These are phyloP conservation scores for Spilogale gracilis DNA, from an alignment of 2,113 vertebrate species.

Conservation along the genomic window DNA sequence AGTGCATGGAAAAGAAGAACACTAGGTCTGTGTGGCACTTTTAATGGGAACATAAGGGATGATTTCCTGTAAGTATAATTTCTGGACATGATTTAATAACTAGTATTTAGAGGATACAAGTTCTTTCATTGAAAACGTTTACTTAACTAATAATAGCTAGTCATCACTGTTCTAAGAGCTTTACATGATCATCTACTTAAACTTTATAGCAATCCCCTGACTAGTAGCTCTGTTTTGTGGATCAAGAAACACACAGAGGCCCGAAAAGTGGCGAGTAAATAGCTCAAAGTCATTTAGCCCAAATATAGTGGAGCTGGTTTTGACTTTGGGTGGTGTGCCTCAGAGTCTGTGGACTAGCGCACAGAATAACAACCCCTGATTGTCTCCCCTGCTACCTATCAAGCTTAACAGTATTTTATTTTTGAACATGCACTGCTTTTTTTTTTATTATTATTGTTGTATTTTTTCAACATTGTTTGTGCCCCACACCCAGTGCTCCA, in stretches of 20 bases:
- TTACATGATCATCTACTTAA: constrained; percentile 45
- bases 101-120: constrained; percentile 14
- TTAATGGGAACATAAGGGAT: constrained; percentile 98
- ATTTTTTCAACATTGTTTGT: too few relatives aligned
- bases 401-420: background rate
- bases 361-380: background rate
- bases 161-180: background rate
- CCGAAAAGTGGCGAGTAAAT: background rate
- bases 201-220: background rate
- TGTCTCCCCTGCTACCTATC: background rate
- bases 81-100: constrained; percentile 10
- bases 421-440: background rate
- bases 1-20: constrained; percentile 94
- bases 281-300: background rate
- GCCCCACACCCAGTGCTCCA: too few relatives aligned
- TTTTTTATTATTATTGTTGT: too few relatives aligned
- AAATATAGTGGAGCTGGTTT: background rate
- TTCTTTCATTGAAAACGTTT: constrained; percentile 55
- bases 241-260: background rate
- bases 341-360: background rate
- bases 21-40: constrained; percentile 96
- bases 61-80: constrained; percentile 95
- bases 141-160: constrained; percentile 28
- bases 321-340: background rate
- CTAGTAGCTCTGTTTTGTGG: background rate